Base-by-base conservation (phyloP, 1,140 invertebrate genomes). In the Neodiprion lecontei region DNA sequence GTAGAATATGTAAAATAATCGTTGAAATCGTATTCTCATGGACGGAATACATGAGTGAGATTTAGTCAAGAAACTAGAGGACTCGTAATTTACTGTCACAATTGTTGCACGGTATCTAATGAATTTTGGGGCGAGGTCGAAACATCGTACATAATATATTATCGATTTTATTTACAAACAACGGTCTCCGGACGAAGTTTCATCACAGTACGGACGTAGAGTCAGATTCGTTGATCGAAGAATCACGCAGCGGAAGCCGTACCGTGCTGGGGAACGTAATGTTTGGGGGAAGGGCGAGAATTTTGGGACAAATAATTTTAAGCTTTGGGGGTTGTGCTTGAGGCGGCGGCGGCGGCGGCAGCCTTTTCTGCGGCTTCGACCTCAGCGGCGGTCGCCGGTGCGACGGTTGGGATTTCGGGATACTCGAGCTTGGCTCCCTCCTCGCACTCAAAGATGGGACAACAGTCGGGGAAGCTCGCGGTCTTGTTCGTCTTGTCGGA, bases 401-500 rank as follows among this genome's bases (percentile, higher is more conserved):
- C 89, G 4, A 91, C 86, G 1, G 92, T 92, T 67, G 93, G 92
- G 76, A 96, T 92, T 78, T 96, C 94, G 0, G 95, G 95, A 86
- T 95, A 97, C 85, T 97, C 95, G 69, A 97, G 88, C 77, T 93
- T 94, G 23, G 92, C 94, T 23, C 95, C 96, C 7, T 93, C 91
- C 82, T 96, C 95, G 86, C 96, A 97, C 1, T 93, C 93, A 89
- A 96, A 96, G 48, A 89, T 89, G 1, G 96, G 96, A 84, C 96
- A 97, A 82, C 96, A 96, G 5, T 90, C 91, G 9, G 95, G 96
- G 92, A 96, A 96, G 4, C 92, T 87, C 1, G 95, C 95, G 3
- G 95, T 96, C 86, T 96, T 96, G 89, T 96, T 96, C 77, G 95
- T 96, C 84, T 95, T 95, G 3, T 95, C 94, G 80, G 92, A 86